Evolutionary conservation across 2,113 vertebrate genomes (phyloP), one percentile per base, ranked within the genome.

Genomic region (Dipodomys spectabilis): DNA sequence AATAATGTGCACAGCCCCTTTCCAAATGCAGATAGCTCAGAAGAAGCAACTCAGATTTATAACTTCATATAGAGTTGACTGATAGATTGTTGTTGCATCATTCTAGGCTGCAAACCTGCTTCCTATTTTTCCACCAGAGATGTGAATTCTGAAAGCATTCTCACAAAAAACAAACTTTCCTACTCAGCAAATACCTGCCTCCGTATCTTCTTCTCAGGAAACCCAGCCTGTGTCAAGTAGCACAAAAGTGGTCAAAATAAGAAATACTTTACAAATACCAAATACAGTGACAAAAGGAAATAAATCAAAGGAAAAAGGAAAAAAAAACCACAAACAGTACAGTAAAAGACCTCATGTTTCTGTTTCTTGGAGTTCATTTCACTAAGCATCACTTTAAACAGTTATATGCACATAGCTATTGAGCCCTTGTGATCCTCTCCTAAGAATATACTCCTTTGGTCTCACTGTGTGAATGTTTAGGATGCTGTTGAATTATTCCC

Each of bases 1-100:
- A 19, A 13, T 13, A 90, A 16, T 62, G 20, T 16, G 2, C 0
- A 2, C 6, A 2, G 0, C 9, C 20, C 28, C 30, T 22, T 32
- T 49, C 5, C 45, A 62, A 62, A 5, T 60, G 49, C 11, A 67
- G 18, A 78, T 0, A n/a, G 20, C 2, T 69, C 20, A 53, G 30
- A 90, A 91, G 13, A 1, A 5, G 4, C n/a, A 91, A 73, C 5
- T 28, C 19, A 49, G 13, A 2, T 81, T 69, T 5, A 22, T 23
- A 72, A 62, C 18, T 91, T 30, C 25, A 94, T 2, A 13, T 20
- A 27, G 2, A 2, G 45, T 20, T 35, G 12, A 65, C 15, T 71
- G 3, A 80, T 18, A 5, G 49, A 53, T 13, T 57, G 7, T 44
- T 30, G 15, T 57, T 67, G 3, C 4, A 35, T 44, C 19, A 44